These are phyloP conservation scores for Anthrax anthrax DNA, from an alignment of 2,888 invertebrate species.

Conservation along the genomic window DNA sequence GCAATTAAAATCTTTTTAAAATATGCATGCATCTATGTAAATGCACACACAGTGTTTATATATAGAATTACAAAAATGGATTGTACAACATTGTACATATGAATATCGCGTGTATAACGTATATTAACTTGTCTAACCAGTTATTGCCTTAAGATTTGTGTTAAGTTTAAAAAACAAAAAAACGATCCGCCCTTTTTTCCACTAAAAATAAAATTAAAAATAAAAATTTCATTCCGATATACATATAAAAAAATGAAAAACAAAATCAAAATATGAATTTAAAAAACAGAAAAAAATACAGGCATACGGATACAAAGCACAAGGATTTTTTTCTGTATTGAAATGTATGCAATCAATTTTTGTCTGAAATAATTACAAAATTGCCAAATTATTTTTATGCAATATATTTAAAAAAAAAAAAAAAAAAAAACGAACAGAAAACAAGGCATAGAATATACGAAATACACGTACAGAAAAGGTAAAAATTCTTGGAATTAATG, in stretches of 20 bases:
- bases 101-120: slow-evolving; percentile 8
- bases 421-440: too few species aligned
- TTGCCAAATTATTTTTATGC: slow-evolving; percentile 10
- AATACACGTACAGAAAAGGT: too few species aligned
- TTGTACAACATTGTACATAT: too few species aligned
- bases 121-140: slow-evolving; percentile 5
- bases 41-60: too few species aligned
- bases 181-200: too few species aligned
- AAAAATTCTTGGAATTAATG: slow-evolving; percentile 4
- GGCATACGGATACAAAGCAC: too few species aligned
- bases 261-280: background rate
- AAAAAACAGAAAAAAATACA: too few species aligned
- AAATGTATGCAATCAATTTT: slow-evolving; percentile 9
- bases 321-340: background rate
- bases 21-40: too few species aligned
- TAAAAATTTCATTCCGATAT: background rate
- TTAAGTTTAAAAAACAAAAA: slow-evolving; percentile 1
- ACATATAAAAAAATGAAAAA: background rate
- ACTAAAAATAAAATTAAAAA: too few species aligned
- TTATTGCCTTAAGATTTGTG: slow-evolving; percentile 6
- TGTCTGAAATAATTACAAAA: slow-evolving; percentile 11
- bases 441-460: too few species aligned
- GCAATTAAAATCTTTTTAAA: too few species aligned
- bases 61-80: too few species aligned
- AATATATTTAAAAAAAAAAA: background rate